phyloP scores from a whole-genome alignment of 2,113 vertebrate species.

The Chloropsis hardwickii region DNA sequence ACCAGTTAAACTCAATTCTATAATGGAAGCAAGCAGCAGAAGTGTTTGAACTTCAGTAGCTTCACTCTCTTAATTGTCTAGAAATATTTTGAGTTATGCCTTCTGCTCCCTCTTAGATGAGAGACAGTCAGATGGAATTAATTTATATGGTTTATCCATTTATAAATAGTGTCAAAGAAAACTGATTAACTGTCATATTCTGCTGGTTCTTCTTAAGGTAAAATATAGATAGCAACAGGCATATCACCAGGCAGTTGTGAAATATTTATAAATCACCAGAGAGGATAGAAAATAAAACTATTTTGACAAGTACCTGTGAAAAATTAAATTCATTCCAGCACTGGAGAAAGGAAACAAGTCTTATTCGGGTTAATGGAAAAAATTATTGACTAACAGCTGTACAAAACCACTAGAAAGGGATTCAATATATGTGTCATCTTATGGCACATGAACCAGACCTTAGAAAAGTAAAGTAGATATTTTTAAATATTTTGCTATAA shows the following conservation, averaged over 20 bases:
- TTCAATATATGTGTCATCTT: not conserved
- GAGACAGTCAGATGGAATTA: not conserved
- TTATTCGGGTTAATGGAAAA: not conserved
- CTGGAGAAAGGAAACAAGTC: not conserved
- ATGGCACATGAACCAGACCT: not conserved
- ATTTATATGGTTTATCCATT: not conserved
- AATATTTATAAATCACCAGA: not conserved
- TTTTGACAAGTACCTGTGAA: not conserved
- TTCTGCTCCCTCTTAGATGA: not conserved
- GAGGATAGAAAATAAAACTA: not conserved
- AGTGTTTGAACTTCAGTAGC: not conserved
- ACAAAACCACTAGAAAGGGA: not conserved
- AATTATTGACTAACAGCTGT: not conserved
- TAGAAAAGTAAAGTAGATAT: not conserved
- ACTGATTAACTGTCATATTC: not conserved
- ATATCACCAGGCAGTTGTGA: not conserved
- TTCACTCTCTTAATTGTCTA: not conserved
- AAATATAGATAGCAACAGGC: not conserved
- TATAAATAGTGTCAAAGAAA: slow-evolving; percentile 3
- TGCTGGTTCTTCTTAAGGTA: not conserved
- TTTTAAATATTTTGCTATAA: not conserved
- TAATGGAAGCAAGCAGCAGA: not conserved
- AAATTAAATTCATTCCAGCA: not conserved
- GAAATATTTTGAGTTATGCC: not conserved
- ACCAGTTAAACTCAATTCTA: not conserved